Evolutionary conservation across 2,888 invertebrate species (phyloP), one percentile per base, ranked within the genome.

Genomic region (Labia minor): DNA sequence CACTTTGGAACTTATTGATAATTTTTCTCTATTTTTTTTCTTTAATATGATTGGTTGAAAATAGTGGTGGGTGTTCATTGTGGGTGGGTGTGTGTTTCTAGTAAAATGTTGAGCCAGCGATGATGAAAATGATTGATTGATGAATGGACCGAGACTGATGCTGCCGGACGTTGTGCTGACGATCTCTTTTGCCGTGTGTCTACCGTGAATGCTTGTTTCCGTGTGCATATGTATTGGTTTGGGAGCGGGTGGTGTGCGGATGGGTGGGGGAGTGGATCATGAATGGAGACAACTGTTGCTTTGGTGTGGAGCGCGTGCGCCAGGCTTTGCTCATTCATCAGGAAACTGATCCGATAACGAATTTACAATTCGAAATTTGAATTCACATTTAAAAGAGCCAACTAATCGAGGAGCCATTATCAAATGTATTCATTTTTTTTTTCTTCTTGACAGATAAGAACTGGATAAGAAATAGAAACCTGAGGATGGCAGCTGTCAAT

Each of bases 341-440:
- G 49, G 49, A 49, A 49, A 49, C 49, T 49, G 49, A 49, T 49
- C 49, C 49, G 49, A 49, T 49, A 49, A 49, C 49, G 49, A 49
- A 49, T 49, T n/a, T 49, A 49, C 49, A 14, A 49, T 49, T 49
- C 49, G 6, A 49, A 8, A 49, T 49, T 49, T 14, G 49, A 49
- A 49, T n/a, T 49, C 3, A 3, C 16, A 4, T 10, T 16, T 49
- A 8, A 26, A 26, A 26, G 26, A 26, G 26, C 3, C 26, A 8
- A 26, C 26, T 26, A 26, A 26, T 26, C 26, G 26, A 3, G 26
- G 14, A 49, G 14, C 6, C n/a, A 14, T 8, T 14, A 49, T 49
- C 49, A 49, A 49, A 49, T 2, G 49, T 14, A 14, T 49, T 49
- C 49, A 8, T 33, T 16, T 49, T 16, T 49, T 49, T 49, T 49